These are phyloP conservation scores for Drosophila arizonae DNA, from an alignment of 1,140 invertebrate species.

Conservation along the genomic window DNA sequence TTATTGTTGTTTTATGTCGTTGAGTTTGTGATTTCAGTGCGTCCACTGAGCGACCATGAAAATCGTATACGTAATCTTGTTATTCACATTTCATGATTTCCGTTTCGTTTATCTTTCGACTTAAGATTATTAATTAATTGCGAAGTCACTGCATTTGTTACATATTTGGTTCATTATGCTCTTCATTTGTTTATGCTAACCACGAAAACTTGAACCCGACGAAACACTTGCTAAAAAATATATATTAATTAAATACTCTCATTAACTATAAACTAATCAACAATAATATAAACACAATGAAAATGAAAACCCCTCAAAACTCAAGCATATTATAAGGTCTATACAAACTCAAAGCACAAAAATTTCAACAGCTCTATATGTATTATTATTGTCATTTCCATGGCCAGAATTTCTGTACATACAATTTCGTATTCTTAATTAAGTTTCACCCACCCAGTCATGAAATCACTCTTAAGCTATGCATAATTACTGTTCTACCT, in stretches of 20 bases:
- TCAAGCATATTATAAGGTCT: constrained; percentile 15
- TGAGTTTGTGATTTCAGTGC: constrained; percentile 67
- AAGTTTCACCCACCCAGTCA: constrained; percentile 17
- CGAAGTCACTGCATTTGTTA: constrained; percentile 26
- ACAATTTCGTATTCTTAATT: constrained; percentile 30
- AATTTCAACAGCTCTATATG: constrained; percentile 35
- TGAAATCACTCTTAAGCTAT: constrained; percentile 19
- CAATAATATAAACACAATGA: constrained; percentile 51
- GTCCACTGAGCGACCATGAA: constrained; percentile 46
- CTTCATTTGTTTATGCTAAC: constrained; percentile 67
- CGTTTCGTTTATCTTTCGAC: constrained; percentile 28
- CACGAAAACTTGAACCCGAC: constrained; percentile 82
- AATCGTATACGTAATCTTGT: constrained; percentile 28
- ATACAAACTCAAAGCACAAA: constrained; percentile 30
- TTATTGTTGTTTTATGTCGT: constrained; percentile 31
- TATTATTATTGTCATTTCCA: constrained; percentile 38
- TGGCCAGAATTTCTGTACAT: constrained; percentile 73
- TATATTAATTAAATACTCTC: constrained; percentile 59
- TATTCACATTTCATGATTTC: constrained; percentile 44
- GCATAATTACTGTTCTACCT: constrained; percentile 34
- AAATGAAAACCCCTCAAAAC: constrained; percentile 42
- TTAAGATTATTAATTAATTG: constrained; percentile 2
- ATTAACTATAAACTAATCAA: constrained; percentile 43
- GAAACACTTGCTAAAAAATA: constrained; percentile 78
- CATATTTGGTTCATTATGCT: constrained; percentile 47